These are phyloP conservation scores for Nipponia nippon DNA, from an alignment of 2,113 vertebrate species.

Conservation along the genomic window DNA sequence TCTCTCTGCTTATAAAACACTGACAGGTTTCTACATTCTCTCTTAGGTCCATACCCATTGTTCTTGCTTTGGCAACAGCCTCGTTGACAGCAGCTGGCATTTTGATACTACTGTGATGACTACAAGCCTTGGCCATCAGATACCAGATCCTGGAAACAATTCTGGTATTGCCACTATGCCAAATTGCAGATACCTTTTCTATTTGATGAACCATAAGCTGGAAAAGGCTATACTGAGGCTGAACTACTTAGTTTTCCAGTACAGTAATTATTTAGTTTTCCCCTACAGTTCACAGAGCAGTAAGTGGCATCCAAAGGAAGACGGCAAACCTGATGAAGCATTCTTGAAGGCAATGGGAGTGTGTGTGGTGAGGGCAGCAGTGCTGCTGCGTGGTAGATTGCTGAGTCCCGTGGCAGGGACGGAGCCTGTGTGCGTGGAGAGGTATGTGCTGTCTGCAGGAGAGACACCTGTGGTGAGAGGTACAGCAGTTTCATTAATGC, in stretches of 20 bases:
- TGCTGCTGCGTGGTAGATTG: neutral
- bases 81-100: neutral
- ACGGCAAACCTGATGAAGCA: slow-evolving; percentile 30
- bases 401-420: neutral
- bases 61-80: neutral
- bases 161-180: neutral
- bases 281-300: neutral
- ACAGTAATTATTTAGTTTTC: neutral
- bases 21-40: neutral
- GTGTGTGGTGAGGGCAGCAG: neutral
- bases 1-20: neutral
- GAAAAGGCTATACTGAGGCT: neutral
- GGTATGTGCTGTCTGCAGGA: neutral
- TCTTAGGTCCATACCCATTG: neutral
- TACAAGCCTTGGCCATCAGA: neutral
- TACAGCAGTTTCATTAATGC: neutral
- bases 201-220: neutral
- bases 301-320: neutral
- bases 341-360: neutral
- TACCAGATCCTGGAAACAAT: neutral
- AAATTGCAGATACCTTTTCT: neutral
- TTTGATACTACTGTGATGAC: neutral
- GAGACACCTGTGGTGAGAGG: slow-evolving; percentile 22
- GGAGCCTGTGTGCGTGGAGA: neutral
- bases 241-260: neutral